A percentile compares a stretch with the other conserved stretches of the same genome.
These are phyloP conservation scores for Edolisoma coerulescens DNA, from an alignment of 2,113 vertebrate species.

Conservation along the genomic window DNA sequence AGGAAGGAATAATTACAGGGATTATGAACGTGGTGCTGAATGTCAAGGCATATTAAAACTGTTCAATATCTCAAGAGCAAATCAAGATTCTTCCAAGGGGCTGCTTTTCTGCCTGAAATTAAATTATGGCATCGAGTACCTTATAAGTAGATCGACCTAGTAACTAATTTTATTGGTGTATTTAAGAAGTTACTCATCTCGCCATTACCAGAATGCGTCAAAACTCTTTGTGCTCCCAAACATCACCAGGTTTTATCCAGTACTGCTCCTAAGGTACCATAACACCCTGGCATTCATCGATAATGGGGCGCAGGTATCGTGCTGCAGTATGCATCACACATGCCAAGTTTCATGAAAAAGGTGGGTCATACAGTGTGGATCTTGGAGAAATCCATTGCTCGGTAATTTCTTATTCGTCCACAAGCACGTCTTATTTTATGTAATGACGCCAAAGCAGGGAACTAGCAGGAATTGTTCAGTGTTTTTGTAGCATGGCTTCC, in stretches of 20 bases:
- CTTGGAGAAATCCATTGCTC: background rate
- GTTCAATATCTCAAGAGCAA: background rate
- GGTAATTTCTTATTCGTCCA: background rate
- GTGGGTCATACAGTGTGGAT: background rate
- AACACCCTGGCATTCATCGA: fast-evolving
- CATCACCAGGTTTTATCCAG: background rate
- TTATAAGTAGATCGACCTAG: background rate
- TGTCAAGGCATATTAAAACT: background rate
- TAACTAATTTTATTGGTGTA: background rate
- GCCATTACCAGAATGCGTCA: background rate
- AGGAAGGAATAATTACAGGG: constrained; percentile 35
- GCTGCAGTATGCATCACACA: background rate
- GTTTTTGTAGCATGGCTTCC: background rate
- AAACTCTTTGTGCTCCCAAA: background rate
- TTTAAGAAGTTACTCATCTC: constrained; percentile 4
- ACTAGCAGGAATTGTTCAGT: background rate
- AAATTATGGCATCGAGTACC: background rate
- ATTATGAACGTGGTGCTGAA: background rate
- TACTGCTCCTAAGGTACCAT: background rate
- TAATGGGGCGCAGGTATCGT: fast-evolving
- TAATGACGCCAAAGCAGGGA: background rate
- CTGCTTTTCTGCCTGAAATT: constrained; percentile 2
- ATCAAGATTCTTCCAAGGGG: background rate
- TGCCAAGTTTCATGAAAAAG: background rate
- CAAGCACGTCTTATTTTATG: background rate